Percentiles rank a stretch among this genome's conserved stretches.
Evolutionary conservation across 2,797 vertebrate genomes (phyloP).

Genomic region (Peromyscus nudipes): DNA sequence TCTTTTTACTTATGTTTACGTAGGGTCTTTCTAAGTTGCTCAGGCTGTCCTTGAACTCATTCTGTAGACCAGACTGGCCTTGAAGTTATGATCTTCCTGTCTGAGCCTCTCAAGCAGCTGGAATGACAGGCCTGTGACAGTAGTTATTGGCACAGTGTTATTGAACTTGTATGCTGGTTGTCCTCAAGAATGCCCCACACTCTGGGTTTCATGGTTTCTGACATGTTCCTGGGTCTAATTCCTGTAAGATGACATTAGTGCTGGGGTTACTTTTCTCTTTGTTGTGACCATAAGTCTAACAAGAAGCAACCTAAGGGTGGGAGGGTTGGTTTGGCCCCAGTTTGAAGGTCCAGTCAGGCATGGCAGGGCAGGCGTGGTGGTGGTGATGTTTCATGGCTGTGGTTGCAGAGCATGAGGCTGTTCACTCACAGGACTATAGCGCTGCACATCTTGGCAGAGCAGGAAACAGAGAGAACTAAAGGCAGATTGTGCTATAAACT

Average conservation of each 20-base stretch:
- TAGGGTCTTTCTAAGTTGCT: not conserved
- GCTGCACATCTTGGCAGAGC: not conserved
- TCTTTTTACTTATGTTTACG: not conserved
- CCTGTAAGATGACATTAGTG: too few relatives aligned
- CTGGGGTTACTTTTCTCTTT: too few relatives aligned
- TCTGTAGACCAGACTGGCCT: not conserved
- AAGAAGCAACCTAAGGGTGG: not conserved
- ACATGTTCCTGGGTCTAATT: not conserved
- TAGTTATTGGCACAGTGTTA: not conserved
- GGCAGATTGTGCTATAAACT: not conserved
- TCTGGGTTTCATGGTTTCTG: not conserved
- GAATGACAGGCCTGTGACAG: too few relatives aligned
- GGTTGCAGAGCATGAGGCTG: not conserved
- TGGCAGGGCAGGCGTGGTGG: not conserved
- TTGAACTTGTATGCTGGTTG: not conserved
- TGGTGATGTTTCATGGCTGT: not conserved
- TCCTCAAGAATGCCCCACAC: not conserved
- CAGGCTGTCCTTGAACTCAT: not conserved
- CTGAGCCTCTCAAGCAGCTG: not conserved
- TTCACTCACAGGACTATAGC: not conserved
- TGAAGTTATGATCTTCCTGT: not conserved
- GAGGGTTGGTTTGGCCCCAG: too few relatives aligned
- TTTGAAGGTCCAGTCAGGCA: not conserved
- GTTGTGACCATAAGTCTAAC: too few relatives aligned
- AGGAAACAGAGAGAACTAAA: not conserved